Conservation (phyloP, 1,140 invertebrate species). For the Copidosoma floridanum region DNA sequence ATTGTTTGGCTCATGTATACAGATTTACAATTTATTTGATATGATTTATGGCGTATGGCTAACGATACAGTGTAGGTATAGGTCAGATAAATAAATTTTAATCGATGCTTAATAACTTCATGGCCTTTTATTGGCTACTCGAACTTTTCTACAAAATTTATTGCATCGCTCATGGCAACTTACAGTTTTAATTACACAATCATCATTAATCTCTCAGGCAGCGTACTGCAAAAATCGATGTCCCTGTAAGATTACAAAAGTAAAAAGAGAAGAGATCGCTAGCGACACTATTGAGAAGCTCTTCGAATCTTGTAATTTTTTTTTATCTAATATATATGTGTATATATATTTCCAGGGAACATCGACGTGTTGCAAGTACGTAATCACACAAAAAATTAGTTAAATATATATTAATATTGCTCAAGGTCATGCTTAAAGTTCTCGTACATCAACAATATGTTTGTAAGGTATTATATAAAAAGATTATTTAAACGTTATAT, state of each 20-base stretch:
- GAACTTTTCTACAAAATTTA: constrained; percentile 50
- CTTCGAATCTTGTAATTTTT: constrained; percentile 1
- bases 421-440: constrained; percentile 47
- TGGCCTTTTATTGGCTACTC: constrained; percentile 36
- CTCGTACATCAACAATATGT: constrained; percentile 44
- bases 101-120: constrained; percentile 28
- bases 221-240: constrained; percentile 6
- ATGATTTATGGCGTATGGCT: no score
- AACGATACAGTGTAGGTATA: no score
- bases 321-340: background rate
- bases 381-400: constrained; percentile 37
- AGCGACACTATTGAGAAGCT: constrained; percentile 19
- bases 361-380: constrained; percentile 24
- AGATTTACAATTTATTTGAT: no score
- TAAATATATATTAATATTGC: constrained; percentile 49
- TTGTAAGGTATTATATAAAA: constrained; percentile 23
- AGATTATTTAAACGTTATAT: constrained; percentile 47
- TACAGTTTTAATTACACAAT: constrained; percentile 42
- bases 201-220: constrained; percentile 29
- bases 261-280: constrained; percentile 26
- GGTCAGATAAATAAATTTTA: constrained; percentile 2
- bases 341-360: background rate
- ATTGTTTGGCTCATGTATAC: no score
- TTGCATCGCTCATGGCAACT: constrained; percentile 44
- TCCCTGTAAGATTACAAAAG: background rate